Evolutionary conservation across 2,888 invertebrate genomes (phyloP), one percentile per base, ranked within the genome.

Genomic region (Arrhopalites spinosus): DNA sequence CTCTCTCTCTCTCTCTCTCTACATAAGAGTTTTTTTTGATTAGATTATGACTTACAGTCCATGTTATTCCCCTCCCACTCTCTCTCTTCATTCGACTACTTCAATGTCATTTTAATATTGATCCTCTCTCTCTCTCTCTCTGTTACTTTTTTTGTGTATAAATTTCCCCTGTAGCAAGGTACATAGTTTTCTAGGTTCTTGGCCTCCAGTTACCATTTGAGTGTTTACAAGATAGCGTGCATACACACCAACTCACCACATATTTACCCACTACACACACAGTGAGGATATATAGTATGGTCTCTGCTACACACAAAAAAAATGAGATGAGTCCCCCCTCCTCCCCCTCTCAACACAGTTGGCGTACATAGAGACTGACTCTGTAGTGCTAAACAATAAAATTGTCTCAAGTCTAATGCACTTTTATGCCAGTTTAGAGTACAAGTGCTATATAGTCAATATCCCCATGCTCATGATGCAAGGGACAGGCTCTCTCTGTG

Each of bases 191-290:
- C 13, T 45, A 72, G 72, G 72, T 72, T 72, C 72, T 72, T 72
- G 72, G 72, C 72, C 72, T 72, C 43, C 59, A 59, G 53, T 43
- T 64, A 50, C 50, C 27, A 43, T 50, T 59, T 25, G 61, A 72
- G 72, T 72, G 72, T 72, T 72, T 72, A 72, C 72, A 72, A 61
- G 72, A 72, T 71, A 71, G 36, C 64, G 27, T 61, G 25, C 27
- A 53, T 53, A 17, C n/a, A 53, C 53, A 53, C 53, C 3, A 5
- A 53, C 53, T 8, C 53, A 53, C 5, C 53, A 53, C 53, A 53
- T 53, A 53, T 13, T 20, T 13, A 59, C 23, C 17, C 23, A 25
- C 25, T 11, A 20, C 17, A 59, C 59, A 59, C 59, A 59, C 20
- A 53, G 23, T 1, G 20, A 53, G 53, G 23, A 53, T 53, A 1